Base-by-base conservation (phyloP, 1,140 invertebrate genomes). In the Drosophila rufa region DNA sequence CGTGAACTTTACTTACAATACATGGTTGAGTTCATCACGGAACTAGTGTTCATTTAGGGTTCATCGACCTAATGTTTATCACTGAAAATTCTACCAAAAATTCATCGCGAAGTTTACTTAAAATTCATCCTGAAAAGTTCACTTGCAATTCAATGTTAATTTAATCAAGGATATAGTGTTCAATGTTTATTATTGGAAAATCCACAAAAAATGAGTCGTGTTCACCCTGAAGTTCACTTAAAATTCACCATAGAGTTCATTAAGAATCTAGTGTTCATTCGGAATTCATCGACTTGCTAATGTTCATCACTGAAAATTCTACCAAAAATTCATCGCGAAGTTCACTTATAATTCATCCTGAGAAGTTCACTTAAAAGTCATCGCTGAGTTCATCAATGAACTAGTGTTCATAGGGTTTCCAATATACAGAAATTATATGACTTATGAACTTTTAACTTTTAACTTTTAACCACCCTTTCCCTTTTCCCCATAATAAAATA, bases 401-500 rank as follows among this genome's bases (percentile, higher is more conserved):
- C 46, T 15, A 15, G 4, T 3, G 19, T 47, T 47, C 19, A 25
- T 25, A 25, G 6, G 1, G 7, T 43, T 43, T n/a, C 2, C 7
- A 1, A n/a, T 43, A 27, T 7, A 6, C 6, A 1, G 6, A 27
- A 27, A 27, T 6, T 27, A 27, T 27, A 6, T 27, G 27, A 7
- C 1, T 30, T 30, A 30, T 30, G 27, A 30, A 30, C 27, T 1
- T 30, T 30, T 30, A 30, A 30, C 27, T 17, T 33, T 33, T 1
- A 11, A 3, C 4, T 2, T 11, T 1, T 48, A 30, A 30, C 27
- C 6, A 6, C 27, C 27, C 15, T n/a, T 12, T 11, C 2, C n/a
- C 3, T 25, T n/a, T 4, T 25, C 65, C 45, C 58, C 14, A 0
- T 22, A 57, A 50, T 42, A 11, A 65, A 75, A 45, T n/a, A 14